These are phyloP conservation scores for Falco novaeseelandiae DNA, from an alignment of 2,797 vertebrate genomes.

Conservation along the genomic window DNA sequence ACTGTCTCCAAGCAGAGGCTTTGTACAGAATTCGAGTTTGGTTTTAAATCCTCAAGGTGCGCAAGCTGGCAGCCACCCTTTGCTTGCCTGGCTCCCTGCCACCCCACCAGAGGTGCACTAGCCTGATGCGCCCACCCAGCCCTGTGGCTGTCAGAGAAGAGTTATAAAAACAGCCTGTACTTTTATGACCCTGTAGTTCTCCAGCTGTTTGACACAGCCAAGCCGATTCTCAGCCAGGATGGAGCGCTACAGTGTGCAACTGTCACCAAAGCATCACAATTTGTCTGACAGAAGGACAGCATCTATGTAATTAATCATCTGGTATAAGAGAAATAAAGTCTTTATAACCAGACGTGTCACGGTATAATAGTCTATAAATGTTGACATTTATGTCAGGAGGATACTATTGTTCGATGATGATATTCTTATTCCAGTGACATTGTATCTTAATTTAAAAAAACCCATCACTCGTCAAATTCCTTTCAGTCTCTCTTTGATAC, in stretches of 20 bases:
- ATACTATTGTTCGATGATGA: conserved; percentile 63
- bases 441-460: conserved; percentile 68
- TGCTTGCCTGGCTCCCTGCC: not conserved
- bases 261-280: conserved; percentile 30
- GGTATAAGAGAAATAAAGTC: conserved; percentile 55
- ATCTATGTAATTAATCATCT: conserved; percentile 71
- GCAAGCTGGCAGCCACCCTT: not conserved
- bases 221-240: not conserved
- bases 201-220: not conserved
- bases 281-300: conserved; percentile 59
- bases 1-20: not conserved
- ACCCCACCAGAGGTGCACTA: not conserved
- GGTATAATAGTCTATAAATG: conserved; percentile 61
- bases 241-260: not conserved
- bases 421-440: conserved; percentile 49
- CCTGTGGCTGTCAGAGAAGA: not conserved
- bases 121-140: conserved; percentile 15
- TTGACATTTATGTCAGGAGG: conserved; percentile 67
- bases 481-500: conserved; percentile 16
- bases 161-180: not conserved
- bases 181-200: not conserved
- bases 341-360: conserved; percentile 25
- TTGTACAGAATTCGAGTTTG: not conserved
- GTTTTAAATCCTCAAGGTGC: not conserved
- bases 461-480: conserved; percentile 35